Evolutionary conservation across 2,888 invertebrate species (phyloP), one percentile per base, ranked within the genome.

Genomic region (Diachrysia chrysitis): DNA sequence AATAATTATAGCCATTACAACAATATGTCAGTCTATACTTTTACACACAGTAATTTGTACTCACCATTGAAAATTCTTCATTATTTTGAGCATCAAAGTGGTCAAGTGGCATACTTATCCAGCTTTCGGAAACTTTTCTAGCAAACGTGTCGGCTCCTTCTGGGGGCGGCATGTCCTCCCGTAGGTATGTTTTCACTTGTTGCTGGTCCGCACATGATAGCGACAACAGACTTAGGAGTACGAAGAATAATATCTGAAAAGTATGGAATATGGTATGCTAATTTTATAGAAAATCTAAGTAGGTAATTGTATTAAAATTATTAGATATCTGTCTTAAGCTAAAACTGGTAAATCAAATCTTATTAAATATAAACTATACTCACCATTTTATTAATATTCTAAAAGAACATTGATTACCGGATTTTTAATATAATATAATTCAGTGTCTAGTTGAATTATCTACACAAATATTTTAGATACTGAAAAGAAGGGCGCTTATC

Each of bases 31-130:
- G n/a, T n/a, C n/a, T n/a, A n/a, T n/a, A n/a, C n/a, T n/a, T n/a
- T n/a, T n/a, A n/a, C n/a, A n/a, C n/a, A n/a, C n/a, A n/a, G n/a
- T n/a, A n/a, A n/a, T n/a, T n/a, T n/a, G n/a, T 64, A 78, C 88
- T 46, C 84, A 96, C 96, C 96, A 97, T 97, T 70, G 84, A 83
- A 93, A 96, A 97, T 0, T 94, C 96, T 32, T 90, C 90, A 63
- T 89, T 87, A 68, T 96, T 95, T 51, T 93, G 93, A 17, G 93
- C 92, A 72, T 95, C 92, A 77, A 96, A 96, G 81, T 97, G 96
- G 83, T 97, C 96, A 0, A 96, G 71, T 0, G 94, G 95, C 90
- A 96, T 96, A 1, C 85, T 81, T 48, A 96, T 89, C 95, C 95
- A 96, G 64, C 84, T 85, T 17, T 90, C 88, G 16, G 85, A 67